These are phyloP conservation scores for Cyclargus thomasi DNA, from an alignment of 1,140 invertebrate genomes.

Conservation along the genomic window DNA sequence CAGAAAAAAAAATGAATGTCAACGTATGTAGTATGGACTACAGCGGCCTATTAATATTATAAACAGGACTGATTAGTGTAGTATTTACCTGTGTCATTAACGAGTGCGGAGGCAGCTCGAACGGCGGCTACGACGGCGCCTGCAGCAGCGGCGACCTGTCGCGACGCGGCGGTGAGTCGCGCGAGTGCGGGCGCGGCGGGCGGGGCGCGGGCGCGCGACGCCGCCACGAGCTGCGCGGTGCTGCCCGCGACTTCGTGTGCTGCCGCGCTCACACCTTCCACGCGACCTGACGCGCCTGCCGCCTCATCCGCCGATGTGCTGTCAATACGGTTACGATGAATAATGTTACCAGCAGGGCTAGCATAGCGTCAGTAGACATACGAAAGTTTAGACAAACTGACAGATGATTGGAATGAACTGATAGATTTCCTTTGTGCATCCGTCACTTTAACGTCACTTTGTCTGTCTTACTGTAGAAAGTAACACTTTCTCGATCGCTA, in stretches of 20 bases:
- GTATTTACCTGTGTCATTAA: slow-evolving; percentile 39
- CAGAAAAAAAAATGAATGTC: too few relatives aligned
- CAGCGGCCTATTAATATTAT: too few relatives aligned
- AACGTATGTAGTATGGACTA: too few relatives aligned
- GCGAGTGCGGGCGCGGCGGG: slow-evolving; percentile 85
- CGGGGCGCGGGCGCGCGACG: slow-evolving; percentile 94
- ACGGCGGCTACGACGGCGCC: slow-evolving; percentile 94
- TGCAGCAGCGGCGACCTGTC: slow-evolving; percentile 91
- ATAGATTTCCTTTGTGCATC: too few relatives aligned
- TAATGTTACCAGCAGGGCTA: too few relatives aligned
- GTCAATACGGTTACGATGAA: slow-evolving; percentile 22
- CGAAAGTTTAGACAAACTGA: too few relatives aligned
- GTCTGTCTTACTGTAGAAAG: too few relatives aligned
- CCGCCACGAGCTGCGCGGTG: slow-evolving; percentile 97
- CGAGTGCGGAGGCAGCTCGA: slow-evolving; percentile 76
- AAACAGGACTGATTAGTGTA: too few relatives aligned
- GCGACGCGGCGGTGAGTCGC: slow-evolving; percentile 88
- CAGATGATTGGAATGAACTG: too few relatives aligned
- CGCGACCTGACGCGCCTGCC: slow-evolving; percentile 89
- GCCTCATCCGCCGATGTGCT: slow-evolving; percentile 96
- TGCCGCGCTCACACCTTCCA: slow-evolving; percentile 95
- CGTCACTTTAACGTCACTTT: too few relatives aligned
- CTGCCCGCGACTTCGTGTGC: slow-evolving; percentile 98
- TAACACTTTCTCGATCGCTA: too few relatives aligned
- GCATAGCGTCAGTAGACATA: too few relatives aligned